These are phyloP conservation scores for Notospermus geniculatus DNA, from an alignment of 1,140 invertebrate genomes.

Conservation along the genomic window DNA sequence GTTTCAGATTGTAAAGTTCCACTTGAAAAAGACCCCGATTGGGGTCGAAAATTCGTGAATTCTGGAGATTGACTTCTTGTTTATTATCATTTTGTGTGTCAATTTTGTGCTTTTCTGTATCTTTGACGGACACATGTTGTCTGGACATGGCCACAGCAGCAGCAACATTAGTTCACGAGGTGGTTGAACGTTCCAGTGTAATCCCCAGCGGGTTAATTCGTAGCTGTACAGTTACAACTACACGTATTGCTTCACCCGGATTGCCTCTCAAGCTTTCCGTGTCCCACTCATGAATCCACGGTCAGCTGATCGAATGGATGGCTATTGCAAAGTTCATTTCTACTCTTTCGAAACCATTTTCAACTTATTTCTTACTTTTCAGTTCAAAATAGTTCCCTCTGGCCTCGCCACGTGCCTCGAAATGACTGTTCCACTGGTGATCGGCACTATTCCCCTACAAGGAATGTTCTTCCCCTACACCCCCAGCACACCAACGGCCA, in stretches of 20 bases:
- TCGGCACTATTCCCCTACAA: background rate
- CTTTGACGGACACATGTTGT: background rate
- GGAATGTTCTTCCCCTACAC: slow-evolving; percentile 6
- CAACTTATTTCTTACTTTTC: background rate
- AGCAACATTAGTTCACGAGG: background rate
- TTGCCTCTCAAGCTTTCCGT: background rate
- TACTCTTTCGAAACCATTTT: background rate
- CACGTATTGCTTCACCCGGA: background rate
- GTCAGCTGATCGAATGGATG: no score
- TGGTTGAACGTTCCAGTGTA: background rate
- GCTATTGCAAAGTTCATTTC: no score
- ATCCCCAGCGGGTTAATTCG: background rate
- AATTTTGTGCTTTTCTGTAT: no score
- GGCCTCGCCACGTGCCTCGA: background rate
- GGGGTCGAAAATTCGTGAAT: no score
- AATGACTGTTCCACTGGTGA: background rate
- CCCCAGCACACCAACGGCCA: background rate
- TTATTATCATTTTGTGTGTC: no score
- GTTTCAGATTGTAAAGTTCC: no score
- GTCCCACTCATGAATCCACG: no score
- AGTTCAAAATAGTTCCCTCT: slow-evolving; percentile 1
- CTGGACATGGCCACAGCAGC: background rate
- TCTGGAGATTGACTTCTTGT: no score
- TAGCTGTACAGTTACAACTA: background rate
- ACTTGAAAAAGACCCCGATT: no score